phyloP scores from a whole-genome alignment of 2,797 vertebrate species.

The Nannoperca australis region DNA sequence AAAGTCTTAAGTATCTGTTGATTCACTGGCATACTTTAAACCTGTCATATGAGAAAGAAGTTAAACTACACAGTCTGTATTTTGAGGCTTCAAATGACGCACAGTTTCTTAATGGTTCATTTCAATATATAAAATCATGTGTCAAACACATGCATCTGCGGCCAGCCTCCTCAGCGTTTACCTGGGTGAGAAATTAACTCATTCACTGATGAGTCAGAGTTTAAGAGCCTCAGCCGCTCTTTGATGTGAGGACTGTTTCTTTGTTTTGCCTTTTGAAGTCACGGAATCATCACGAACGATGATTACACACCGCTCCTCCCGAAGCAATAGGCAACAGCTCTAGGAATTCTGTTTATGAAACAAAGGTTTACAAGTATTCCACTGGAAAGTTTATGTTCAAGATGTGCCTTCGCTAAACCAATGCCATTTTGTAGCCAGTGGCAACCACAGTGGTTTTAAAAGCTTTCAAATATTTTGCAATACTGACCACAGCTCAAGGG shows the following conservation, averaged over 20 bases:
- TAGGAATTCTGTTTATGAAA: slow-evolving; percentile 78
- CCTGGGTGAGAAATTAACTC: slow-evolving; percentile 65
- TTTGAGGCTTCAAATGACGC: background rate
- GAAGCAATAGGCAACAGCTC: slow-evolving; percentile 41
- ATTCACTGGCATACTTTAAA: slow-evolving; percentile 69
- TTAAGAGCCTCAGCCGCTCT: slow-evolving; percentile 63
- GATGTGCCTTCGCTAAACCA: slow-evolving; percentile 64
- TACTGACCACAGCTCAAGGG: slow-evolving; percentile 37
- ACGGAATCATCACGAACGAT: slow-evolving; percentile 65
- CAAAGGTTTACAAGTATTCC: slow-evolving; percentile 73
- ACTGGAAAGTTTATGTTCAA: slow-evolving; percentile 67
- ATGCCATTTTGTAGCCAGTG: slow-evolving; percentile 53
- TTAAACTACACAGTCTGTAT: background rate
- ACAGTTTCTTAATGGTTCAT: background rate
- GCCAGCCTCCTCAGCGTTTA: slow-evolving; percentile 51
- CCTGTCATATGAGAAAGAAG: background rate
- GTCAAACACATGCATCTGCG: slow-evolving; percentile 65
- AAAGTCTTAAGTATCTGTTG: slow-evolving; percentile 47
- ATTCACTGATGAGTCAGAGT: slow-evolving; percentile 67
- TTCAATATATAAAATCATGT: slow-evolving; percentile 60
- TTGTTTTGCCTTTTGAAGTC: slow-evolving; percentile 76
- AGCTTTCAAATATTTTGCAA: slow-evolving; percentile 52
- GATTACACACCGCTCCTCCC: slow-evolving; percentile 57
- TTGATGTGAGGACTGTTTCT: slow-evolving; percentile 66
- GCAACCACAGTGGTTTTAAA: slow-evolving; percentile 53